Evolutionary conservation across 2,888 invertebrate species (phyloP), one percentile per base, ranked within the genome.

Genomic region (Parnassius apollo): DNA sequence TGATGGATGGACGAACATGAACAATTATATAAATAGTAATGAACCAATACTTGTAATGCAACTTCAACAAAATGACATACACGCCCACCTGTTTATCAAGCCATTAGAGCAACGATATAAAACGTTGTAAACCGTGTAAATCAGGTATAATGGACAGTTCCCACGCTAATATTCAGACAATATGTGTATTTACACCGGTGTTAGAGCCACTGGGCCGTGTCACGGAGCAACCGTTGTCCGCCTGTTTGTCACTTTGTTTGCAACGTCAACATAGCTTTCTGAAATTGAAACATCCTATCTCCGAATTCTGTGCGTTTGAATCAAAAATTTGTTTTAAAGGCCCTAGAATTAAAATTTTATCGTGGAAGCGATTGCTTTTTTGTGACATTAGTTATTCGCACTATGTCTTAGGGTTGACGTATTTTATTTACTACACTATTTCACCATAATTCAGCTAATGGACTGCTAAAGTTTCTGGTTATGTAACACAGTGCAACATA

Each of bases 121-220:
- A 51, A 3, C 46, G 50, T 12, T 11, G 48, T 49, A 9, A 13
- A 18, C 48, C 42, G 35, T 56, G 60, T 60, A 54, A 48, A 59
- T 57, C 57, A 50, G 13, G 45, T 22, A 52, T 66, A 57, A 62
- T 64, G 52, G 49, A 46, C 45, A 66, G 71, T 80, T 82, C 82
- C 79, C 82, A 82, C 82, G 82, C 65, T 71, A 73, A 74, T 75
- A 69, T 69, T 51, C 70, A 69, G 65, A 77, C 79, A 75, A 75
- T 73, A 66, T 72, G 66, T 71, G 70, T 68, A 49, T 74, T 75
- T 71, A 65, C 69, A 54, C 58, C 57, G 56, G 69, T 67, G 72
- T 82, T 81, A 80, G 77, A 69, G 64, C 71, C 66, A 62, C 56
- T 58, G 65, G 55, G 59, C 66, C 66, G 77, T 82, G 79, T 82